Evolutionary conservation across 30 jellyfish, hydroid and myxozoan species (phyloP).

Genomic region (Sanderia malayensis): DNA sequence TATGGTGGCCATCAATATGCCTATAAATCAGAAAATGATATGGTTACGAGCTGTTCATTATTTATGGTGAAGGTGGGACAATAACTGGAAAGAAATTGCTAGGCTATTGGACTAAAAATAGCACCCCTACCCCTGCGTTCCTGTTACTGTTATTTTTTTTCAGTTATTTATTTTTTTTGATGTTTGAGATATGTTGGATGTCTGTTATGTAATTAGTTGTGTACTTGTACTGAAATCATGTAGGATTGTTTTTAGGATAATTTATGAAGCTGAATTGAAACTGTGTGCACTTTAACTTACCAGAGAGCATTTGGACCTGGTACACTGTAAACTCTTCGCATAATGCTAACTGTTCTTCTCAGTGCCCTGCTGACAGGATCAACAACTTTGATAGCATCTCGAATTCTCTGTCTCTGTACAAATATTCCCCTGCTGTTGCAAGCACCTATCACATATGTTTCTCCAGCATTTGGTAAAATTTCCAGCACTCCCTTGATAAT

Average conservation of each 20-base stretch:
- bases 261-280: not conserved
- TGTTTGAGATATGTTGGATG: not conserved
- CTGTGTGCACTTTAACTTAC: not conserved
- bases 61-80: no score
- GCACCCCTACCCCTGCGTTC: not conserved
- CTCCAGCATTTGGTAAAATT: conserved; percentile 27
- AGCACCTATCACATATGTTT: conserved; percentile 5
- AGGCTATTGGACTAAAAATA: not conserved
- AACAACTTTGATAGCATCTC: conserved; percentile 3
- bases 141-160: not conserved
- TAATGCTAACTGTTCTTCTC: not conserved
- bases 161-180: not conserved
- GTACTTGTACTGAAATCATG: not conserved
- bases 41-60: not conserved
- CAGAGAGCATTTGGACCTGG: conserved; percentile 25
- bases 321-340: conserved; percentile 30
- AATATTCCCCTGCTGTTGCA: not conserved
- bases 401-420: conserved; percentile 12
- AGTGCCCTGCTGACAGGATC: conserved; percentile 8
- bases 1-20: conserved; percentile 33
- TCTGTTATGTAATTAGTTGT: not conserved
- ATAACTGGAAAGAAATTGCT: not conserved
- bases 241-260: not conserved
- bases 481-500: not conserved
- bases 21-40: not conserved